Evolutionary conservation across 1,140 invertebrate species (phyloP).

Genomic region (Drosophila guanche): DNA sequence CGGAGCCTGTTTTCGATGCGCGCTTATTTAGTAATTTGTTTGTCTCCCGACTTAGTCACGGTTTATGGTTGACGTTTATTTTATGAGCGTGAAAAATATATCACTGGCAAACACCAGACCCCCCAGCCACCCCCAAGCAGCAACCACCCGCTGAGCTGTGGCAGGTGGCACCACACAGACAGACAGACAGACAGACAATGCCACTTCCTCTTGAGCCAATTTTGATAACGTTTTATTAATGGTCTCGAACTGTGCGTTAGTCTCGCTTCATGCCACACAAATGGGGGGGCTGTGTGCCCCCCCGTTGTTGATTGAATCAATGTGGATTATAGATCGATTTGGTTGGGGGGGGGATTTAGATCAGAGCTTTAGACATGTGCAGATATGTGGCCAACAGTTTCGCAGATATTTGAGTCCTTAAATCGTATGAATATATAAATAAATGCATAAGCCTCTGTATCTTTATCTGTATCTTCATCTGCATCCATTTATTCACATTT

Average conservation of each 20-base stretch:
- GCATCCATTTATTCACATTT: no score
- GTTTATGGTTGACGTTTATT: conserved; percentile 80
- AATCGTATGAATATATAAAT: no score
- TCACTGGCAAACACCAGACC: conserved; percentile 30
- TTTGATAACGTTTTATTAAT: conserved; percentile 74
- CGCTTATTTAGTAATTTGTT: conserved; percentile 80
- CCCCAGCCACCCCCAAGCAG: neutral
- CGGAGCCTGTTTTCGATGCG: conserved; percentile 31
- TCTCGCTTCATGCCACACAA: conserved; percentile 38
- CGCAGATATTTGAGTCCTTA: neutral
- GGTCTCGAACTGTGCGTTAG: conserved; percentile 49
- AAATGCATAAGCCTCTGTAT: no score
- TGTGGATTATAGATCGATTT: conserved; percentile 7
- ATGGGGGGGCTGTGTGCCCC: conserved; percentile 4
- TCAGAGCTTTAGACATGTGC: neutral
- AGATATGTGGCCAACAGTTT: neutral
- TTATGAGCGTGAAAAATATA: conserved; percentile 80
- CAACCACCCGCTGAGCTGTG: conserved; percentile 16
- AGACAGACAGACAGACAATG: neutral
- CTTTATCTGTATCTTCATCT: no score
- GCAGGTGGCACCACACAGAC: conserved; percentile 48
- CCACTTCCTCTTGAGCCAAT: conserved; percentile 59
- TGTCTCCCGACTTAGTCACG: conserved; percentile 67
- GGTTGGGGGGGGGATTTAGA: no score
- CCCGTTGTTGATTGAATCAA: conserved; percentile 41